A percentile compares a stretch with the other conserved stretches of the same genome.
Evolutionary conservation across 2,888 invertebrate species (phyloP).

Genomic region (Drosophila borealis): DNA sequence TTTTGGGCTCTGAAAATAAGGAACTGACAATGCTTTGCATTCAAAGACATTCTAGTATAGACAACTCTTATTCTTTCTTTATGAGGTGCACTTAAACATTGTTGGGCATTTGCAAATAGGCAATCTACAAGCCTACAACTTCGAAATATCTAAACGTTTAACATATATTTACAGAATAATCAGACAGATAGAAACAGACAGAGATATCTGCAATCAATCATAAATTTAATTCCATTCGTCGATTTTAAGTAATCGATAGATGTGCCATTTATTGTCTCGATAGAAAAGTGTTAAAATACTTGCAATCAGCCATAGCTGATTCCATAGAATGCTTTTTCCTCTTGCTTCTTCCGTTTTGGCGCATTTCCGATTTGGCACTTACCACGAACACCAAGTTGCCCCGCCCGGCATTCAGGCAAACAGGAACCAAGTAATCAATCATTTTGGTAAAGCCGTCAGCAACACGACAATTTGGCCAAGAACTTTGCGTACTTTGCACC

Average conservation of each 20-base stretch:
- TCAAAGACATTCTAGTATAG: no score
- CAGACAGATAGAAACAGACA: neutral
- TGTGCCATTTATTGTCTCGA: conserved; percentile 28
- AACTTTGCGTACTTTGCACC: conserved; percentile 62
- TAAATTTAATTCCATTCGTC: conserved; percentile 9
- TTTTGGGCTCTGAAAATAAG: no score
- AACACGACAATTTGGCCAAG: conserved; percentile 74
- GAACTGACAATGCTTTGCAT: no score
- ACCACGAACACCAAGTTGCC: neutral
- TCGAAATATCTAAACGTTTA: no score
- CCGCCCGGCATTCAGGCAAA: conserved; percentile 24
- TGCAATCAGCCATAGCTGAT: conserved; percentile 6
- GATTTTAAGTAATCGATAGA: conserved; percentile 12
- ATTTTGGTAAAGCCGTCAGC: conserved; percentile 67
- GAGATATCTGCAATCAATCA: conserved; percentile 40
- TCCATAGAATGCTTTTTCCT: conserved; percentile 7
- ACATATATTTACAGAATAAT: neutral
- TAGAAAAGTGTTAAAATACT: conserved; percentile 29
- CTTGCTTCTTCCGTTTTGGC: conserved; percentile 2
- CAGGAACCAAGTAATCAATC: conserved; percentile 79
- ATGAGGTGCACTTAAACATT: no score
- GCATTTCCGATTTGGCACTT: conserved; percentile 57
- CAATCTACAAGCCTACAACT: no score
- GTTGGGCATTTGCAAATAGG: no score
- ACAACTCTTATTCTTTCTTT: no score